Percentiles rank a stretch among this genome's conserved stretches.
Conservation (phyloP, 1,140 invertebrate species). For the Zelostemma sp. region DNA sequence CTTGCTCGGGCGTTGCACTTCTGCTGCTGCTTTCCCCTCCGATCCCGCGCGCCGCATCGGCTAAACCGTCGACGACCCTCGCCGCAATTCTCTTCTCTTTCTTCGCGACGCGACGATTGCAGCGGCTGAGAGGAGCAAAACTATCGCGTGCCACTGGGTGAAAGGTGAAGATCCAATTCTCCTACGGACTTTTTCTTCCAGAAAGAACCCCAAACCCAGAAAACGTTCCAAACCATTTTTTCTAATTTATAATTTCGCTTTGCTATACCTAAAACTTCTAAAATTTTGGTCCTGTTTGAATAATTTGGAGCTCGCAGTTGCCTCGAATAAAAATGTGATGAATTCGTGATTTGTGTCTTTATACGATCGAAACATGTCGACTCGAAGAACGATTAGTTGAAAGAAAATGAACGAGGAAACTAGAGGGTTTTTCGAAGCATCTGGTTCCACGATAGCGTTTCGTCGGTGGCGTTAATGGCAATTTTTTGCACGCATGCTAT, state of each 20-base stretch:
- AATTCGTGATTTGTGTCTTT: too few species aligned
- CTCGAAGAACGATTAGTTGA: neutral
- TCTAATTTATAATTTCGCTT: too few species aligned
- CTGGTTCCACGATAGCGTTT: constrained; percentile 18
- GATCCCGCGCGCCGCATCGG: constrained; percentile 14
- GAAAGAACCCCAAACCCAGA: too few species aligned
- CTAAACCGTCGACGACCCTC: constrained; percentile 24
- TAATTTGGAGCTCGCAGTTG: too few species aligned
- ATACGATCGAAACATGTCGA: too few species aligned
- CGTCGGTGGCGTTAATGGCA: constrained; percentile 27
- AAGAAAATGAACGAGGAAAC: neutral
- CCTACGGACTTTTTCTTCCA: too few species aligned
- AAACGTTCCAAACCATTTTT: too few species aligned
- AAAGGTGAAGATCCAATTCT: constrained; percentile 42
- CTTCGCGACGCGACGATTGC: constrained; percentile 13
- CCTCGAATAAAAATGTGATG: too few species aligned
- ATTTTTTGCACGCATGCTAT: constrained; percentile 35
- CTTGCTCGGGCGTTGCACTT: constrained; percentile 63
- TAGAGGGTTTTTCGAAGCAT: neutral
- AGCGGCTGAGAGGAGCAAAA: neutral
- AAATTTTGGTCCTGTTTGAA: too few species aligned
- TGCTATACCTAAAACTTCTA: too few species aligned
- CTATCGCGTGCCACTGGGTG: constrained; percentile 36
- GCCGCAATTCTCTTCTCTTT: constrained; percentile 15
- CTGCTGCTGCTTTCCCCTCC: constrained; percentile 37